phyloP scores from a whole-genome alignment of 2,113 vertebrate species.

The Oostethus manadensis region DNA sequence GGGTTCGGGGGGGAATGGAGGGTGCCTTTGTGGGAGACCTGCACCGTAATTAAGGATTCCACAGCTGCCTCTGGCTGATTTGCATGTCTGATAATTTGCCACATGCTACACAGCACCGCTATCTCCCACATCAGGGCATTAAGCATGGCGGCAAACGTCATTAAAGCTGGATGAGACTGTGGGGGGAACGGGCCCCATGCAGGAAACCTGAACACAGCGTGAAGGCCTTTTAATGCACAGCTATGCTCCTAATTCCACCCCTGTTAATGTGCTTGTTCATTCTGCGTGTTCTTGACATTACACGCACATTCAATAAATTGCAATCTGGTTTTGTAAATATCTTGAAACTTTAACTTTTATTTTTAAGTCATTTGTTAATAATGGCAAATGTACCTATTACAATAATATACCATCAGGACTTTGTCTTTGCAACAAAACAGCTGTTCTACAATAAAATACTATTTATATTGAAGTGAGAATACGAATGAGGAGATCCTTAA shows the following conservation, averaged over 20 bases:
- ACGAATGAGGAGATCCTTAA: too few species aligned
- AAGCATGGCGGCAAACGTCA: conserved; percentile 54
- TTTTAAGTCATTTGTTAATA: too few species aligned
- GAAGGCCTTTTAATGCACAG: conserved; percentile 24
- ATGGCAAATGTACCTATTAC: too few species aligned
- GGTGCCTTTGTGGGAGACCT: conserved; percentile 63
- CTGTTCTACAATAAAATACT: too few species aligned
- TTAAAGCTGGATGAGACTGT: conserved; percentile 47
- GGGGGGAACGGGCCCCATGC: conserved; percentile 42
- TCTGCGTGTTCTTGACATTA: conserved; percentile 1
- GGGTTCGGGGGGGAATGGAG: conserved; percentile 10
- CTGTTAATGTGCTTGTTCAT: not conserved
- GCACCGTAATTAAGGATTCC: conserved; percentile 67
- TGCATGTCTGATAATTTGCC: conserved; percentile 73
- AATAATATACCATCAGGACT: too few species aligned
- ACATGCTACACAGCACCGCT: conserved; percentile 59
- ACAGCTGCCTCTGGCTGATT: conserved; percentile 70
- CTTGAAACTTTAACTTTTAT: too few species aligned
- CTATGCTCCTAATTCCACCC: conserved; percentile 17
- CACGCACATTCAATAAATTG: not conserved
- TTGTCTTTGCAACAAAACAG: too few species aligned
- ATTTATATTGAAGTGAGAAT: too few species aligned
- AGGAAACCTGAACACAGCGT: conserved; percentile 35
- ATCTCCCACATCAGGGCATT: conserved; percentile 62
- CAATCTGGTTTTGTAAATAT: too few species aligned